phyloP scores from a whole-genome alignment of 2,888 invertebrate species.

The Melanchra persicariae region DNA sequence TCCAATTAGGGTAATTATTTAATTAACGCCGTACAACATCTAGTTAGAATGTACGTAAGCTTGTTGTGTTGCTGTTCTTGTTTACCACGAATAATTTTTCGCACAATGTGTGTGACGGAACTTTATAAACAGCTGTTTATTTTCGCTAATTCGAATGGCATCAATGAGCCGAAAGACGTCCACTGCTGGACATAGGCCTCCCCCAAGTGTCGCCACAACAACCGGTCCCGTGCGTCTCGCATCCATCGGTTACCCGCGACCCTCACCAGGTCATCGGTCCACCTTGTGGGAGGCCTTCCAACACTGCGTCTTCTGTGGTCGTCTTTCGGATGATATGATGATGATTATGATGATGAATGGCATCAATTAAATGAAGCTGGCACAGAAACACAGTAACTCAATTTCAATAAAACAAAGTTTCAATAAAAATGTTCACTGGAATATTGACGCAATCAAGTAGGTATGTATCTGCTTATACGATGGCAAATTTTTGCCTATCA shows the following conservation, averaged over 20 bases:
- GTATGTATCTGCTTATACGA: not conserved
- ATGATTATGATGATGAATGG: too few relatives aligned
- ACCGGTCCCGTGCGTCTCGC: too few relatives aligned
- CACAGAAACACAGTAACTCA: conserved; percentile 8
- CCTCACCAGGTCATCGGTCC: too few relatives aligned
- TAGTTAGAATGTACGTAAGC: conserved; percentile 26
- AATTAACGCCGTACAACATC: conserved; percentile 49
- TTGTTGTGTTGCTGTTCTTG: not conserved
- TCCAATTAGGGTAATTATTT: conserved; percentile 65
- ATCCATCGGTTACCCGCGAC: too few relatives aligned
- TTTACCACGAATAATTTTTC: conserved; percentile 3
- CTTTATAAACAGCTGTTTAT: conserved; percentile 30
- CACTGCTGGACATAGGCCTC: too few relatives aligned
- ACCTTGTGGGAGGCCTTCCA: too few relatives aligned
- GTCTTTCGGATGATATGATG: too few relatives aligned
- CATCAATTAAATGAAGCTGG: not conserved
- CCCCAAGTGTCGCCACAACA: too few relatives aligned
- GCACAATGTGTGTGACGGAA: conserved; percentile 1
- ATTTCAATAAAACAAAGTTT: conserved; percentile 35
- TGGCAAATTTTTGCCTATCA: conserved; percentile 2
- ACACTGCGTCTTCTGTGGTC: too few relatives aligned
- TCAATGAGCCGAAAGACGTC: too few relatives aligned
- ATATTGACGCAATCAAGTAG: conserved; percentile 10
- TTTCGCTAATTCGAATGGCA: conserved; percentile 27
- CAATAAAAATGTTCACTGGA: conserved; percentile 27